Evolutionary conservation across 2,113 vertebrate genomes (phyloP).

Genomic region (Lutjanus erythropterus): DNA sequence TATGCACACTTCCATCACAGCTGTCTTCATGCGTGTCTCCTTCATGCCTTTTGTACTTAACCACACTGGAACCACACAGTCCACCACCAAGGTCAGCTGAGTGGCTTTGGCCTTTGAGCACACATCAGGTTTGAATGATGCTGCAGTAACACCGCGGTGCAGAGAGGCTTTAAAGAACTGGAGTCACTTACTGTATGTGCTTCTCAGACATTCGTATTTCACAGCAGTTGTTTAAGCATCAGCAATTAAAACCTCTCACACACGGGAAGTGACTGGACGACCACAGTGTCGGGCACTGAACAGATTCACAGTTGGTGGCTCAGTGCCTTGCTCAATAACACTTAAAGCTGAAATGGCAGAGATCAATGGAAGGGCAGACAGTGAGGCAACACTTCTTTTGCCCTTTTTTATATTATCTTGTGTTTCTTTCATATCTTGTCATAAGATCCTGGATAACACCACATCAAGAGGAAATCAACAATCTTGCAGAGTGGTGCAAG

Average conservation of each 20-base stretch:
- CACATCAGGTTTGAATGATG: background rate
- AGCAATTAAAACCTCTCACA: background rate
- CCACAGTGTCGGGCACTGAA: too few species aligned
- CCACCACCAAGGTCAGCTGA: slow-evolving; percentile 5
- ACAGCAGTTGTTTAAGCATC: background rate
- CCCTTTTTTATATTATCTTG: background rate
- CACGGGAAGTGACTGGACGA: too few species aligned
- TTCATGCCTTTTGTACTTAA: background rate
- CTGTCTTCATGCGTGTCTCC: background rate
- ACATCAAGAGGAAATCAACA: too few species aligned
- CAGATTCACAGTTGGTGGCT: background rate
- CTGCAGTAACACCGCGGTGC: background rate
- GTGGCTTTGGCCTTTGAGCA: slow-evolving; percentile 19
- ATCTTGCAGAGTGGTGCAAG: too few species aligned
- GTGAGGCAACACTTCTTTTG: background rate
- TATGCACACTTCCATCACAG: background rate
- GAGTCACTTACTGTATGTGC: background rate
- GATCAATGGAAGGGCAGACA: too few species aligned
- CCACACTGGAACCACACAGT: background rate
- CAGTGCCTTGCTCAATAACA: background rate
- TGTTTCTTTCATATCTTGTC: background rate
- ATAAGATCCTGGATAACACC: too few species aligned
- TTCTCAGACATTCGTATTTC: background rate
- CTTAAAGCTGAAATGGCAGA: too few species aligned
- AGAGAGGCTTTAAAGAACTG: background rate